Evolutionary conservation across 2,888 invertebrate genomes (phyloP).

Genomic region (Clitarchus hookeri): DNA sequence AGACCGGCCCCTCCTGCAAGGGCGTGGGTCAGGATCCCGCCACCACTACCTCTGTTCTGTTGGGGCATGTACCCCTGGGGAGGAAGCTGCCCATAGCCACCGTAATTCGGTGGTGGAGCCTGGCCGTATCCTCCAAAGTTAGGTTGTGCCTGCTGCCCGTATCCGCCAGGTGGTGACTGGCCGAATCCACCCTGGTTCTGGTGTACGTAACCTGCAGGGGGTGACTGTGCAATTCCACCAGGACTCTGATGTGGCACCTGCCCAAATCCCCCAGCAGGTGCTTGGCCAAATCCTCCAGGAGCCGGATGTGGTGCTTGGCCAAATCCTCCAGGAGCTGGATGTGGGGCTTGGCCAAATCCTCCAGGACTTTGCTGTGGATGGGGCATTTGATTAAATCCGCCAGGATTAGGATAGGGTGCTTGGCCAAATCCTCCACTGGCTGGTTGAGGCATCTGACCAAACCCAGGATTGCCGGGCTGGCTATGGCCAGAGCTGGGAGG

Average conservation of each 20-base stretch:
- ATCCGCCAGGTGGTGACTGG: neutral
- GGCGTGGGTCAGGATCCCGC: neutral
- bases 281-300: neutral
- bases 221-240: neutral
- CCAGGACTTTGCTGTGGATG: neutral
- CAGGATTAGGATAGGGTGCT: neutral
- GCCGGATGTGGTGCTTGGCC: neutral
- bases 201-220: neutral
- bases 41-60: neutral
- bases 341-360: neutral
- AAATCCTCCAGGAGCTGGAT: neutral
- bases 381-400: neutral
- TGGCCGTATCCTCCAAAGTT: neutral
- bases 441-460: neutral
- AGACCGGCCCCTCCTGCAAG: neutral
- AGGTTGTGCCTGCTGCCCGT: neutral
- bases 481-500: neutral
- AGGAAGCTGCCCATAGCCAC: neutral
- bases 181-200: neutral
- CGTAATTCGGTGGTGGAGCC: neutral
- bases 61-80: neutral
- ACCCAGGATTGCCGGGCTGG: neutral
- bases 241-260: neutral
- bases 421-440: neutral
- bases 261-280: neutral